Conservation (phyloP, 2,113 vertebrate genomes). For the Mus musculus region GRCm39 chr3:88474501-88475000, state of each 20-base stretch:
- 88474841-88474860: neutral
- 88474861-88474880: neutral
- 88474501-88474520: no score
- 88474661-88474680: neutral
- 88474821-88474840: neutral
- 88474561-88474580: no score
- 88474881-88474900: neutral
- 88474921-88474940: neutral
- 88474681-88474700: neutral
- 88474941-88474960: neutral
- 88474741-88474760: neutral
- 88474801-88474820: neutral
- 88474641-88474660: no score
- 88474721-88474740: neutral
- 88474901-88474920: neutral
- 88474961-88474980: neutral
- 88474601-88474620: no score
- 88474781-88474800: neutral
- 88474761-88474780: neutral
- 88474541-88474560: no score
- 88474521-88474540: no score
- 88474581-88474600: no score
- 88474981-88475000: neutral
- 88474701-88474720: neutral
- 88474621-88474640: no score